These are phyloP conservation scores for Monochamus alternatus DNA, from an alignment of 2,888 invertebrate species.

Conservation along the genomic window DNA sequence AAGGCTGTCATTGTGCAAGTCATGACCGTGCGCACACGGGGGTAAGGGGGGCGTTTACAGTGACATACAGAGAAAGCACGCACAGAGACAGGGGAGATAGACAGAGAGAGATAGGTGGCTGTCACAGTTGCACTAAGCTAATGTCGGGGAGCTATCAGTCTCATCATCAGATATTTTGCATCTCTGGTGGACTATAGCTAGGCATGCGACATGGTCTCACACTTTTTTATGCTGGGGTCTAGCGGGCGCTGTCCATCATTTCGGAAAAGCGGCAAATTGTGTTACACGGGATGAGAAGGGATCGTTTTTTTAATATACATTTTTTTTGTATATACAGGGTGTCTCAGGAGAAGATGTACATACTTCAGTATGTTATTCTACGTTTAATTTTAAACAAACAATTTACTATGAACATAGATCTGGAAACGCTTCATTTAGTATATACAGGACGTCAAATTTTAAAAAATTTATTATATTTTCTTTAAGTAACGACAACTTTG, in stretches of 20 bases:
- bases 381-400: too few relatives aligned
- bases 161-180: slow-evolving; percentile 7
- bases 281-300: too few relatives aligned
- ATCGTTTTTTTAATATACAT: too few relatives aligned
- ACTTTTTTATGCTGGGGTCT: background rate
- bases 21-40: slow-evolving; percentile 59
- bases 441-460: too few relatives aligned
- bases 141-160: slow-evolving; percentile 15
- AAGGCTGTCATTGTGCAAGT: slow-evolving; percentile 60
- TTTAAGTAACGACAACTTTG: too few relatives aligned
- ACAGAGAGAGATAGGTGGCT: slow-evolving; percentile 47
- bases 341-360: too few relatives aligned
- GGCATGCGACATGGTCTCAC: background rate
- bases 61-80: slow-evolving; percentile 55
- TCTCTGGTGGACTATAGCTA: background rate
- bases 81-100: slow-evolving; percentile 45
- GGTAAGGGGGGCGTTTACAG: slow-evolving; percentile 45
- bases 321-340: too few relatives aligned
- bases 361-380: too few relatives aligned
- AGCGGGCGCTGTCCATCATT: background rate
- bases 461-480: too few relatives aligned
- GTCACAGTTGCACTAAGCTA: slow-evolving; percentile 58
- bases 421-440: too few relatives aligned
- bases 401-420: too few relatives aligned
- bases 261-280: background rate